Conservation (phyloP, 2,797 vertebrate species). For the Babyrousa celebensis region DNA sequence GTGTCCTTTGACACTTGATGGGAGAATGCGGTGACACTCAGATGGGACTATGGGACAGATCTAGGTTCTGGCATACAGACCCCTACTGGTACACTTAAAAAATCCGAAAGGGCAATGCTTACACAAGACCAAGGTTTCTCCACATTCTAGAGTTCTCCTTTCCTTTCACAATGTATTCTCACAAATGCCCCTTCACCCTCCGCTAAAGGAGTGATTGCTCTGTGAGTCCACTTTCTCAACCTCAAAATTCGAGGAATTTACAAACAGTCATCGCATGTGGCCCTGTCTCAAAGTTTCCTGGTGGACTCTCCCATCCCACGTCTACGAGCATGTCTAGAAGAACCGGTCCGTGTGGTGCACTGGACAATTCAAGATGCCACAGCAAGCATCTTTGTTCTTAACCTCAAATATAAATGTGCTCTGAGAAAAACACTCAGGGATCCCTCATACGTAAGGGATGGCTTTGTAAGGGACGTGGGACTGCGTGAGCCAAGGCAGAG, state of each 20-base stretch:
- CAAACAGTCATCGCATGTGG: constrained; percentile 41
- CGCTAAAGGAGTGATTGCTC: constrained; percentile 61
- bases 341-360: not conserved
- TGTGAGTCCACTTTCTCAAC: constrained; percentile 70
- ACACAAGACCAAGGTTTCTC: constrained; percentile 13
- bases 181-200: constrained; percentile 29
- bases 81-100: not conserved
- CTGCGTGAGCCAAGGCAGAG: not conserved
- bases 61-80: not conserved
- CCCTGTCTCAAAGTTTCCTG: constrained; percentile 20
- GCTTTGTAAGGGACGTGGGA: not conserved
- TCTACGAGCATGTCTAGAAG: not conserved
- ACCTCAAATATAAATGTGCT: not conserved
- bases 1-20: not conserved
- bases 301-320: not conserved
- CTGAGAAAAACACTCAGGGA: not conserved
- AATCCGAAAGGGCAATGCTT: constrained; percentile 1
- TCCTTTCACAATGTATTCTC: constrained; percentile 63
- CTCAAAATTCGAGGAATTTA: constrained; percentile 79
- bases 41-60: no score
- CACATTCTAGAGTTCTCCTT: constrained; percentile 44
- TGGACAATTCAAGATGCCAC: not conserved
- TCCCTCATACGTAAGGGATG: not conserved
- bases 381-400: not conserved
- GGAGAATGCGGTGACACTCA: not conserved